Base-by-base conservation (phyloP, 2,113 vertebrate genomes). In the Gallinago undulata region DNA sequence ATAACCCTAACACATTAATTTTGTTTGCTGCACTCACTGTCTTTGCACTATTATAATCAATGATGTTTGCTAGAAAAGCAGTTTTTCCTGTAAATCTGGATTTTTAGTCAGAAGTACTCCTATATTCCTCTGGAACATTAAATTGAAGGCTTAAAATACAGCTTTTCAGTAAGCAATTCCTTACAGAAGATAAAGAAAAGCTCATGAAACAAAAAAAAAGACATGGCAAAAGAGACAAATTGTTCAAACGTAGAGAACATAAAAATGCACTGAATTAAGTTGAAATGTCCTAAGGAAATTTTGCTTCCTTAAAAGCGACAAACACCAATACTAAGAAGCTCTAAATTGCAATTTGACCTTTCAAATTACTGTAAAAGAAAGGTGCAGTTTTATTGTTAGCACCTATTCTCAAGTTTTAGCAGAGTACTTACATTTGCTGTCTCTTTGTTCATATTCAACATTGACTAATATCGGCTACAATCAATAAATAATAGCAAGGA, bases 1-100 rank as follows among this genome's bases (percentile, higher is more conserved):
- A 90, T 82, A 90, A 87, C 43, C 51, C 80, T 83, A 78, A 11
- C 80, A 81, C 33, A 90, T 87, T 82, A 48, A 77, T 90, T 97
- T 94, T 87, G 69, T 85, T 92, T 92, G 75, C 84, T 69, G 55
- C 28, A 53, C 22, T 91, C 55, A 33, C 55, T 91, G 41, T 67
- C 47, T 86, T 73, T 81, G n/a, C 43, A 53, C 19, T 92, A 22
- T 41, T 51, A 63, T n/a, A 90, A 78, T 75, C 85, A 68, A 66
- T 13, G 25, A 79, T 77, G 45, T 56, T 73, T 43, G 43, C 68
- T 70, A 55, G 68, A 92, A 93, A 86, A 90, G 37, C 48, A 60
- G 37, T 67, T 88, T 5, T 5, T 28, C 31, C 19, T 83, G 13
- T 62, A 89, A 67, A 88, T 68, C 19, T 39, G n/a, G 35, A 2